Base-by-base conservation (phyloP, 1,140 invertebrate genomes). In the Halyomorpha halys region DNA sequence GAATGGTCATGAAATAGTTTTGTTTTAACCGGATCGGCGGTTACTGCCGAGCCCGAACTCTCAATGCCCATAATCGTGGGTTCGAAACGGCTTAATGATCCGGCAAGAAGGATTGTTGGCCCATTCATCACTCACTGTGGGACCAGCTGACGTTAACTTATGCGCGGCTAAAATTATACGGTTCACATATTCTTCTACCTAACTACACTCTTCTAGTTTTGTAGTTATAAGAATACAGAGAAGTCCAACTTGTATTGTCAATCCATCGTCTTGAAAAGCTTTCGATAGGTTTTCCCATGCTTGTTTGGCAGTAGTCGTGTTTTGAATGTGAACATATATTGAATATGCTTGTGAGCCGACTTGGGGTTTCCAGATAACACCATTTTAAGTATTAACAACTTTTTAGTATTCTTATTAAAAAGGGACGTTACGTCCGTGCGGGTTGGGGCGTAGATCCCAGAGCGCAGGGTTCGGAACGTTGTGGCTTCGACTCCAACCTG, bases 11-110 rank as follows among this genome's bases (percentile, higher is more conserved):
- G 72, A 25, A 76, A 49, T 9, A 76, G 67, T 70, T 76, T 76
- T 30, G 71, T 68, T 56, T 23, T 56, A 27, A 56, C 18, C 4
- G 23, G 27, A 15, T 25, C 15, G 2, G 15, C 73, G 51, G 59
- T 60, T 19, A 71, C 70, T 21, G 70, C n/a, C n/a, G n/a, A n/a
- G n/a, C n/a, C n/a, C n/a, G n/a, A n/a, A n/a, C n/a, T n/a, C n/a
- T n/a, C n/a, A n/a, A n/a, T 63, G 2, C 69, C 72, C 72, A 76
- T 76, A 9, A 76, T 76, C 74, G 76, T 76, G 0, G 75, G 72
- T 61, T 71, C 67, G 69, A 73, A 76, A 14, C 71, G 63, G 15
- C 74, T 72, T 1, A 72, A 71, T 61, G 76, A 65, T 16, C 73
- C 72, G 14, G 71, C 69, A 25, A 76, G 62, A 65, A 76, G 68